Percentiles rank a stretch among this genome's conserved stretches.
phyloP scores from a whole-genome alignment of 2,113 vertebrate genomes.

The Equus quagga region DNA sequence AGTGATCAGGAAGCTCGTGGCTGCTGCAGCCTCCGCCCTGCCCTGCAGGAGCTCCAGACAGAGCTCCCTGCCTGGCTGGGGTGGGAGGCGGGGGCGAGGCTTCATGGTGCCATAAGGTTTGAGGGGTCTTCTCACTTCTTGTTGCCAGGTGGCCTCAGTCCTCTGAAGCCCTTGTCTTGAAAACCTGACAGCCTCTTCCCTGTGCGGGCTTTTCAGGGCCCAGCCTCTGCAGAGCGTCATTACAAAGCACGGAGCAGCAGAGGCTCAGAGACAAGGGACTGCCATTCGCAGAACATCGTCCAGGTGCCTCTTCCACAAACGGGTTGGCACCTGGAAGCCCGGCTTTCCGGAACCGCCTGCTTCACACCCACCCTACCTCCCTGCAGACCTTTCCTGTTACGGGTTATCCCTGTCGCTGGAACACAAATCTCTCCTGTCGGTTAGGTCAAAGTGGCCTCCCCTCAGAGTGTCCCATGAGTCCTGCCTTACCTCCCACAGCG shows the following conservation, averaged over 20 bases:
- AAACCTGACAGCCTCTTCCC: background rate
- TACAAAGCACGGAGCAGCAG: background rate
- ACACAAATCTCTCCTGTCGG: background rate
- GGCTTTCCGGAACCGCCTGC: background rate
- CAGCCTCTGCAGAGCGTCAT: accelerated
- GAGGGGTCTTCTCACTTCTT: background rate
- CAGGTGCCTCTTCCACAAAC: accelerated
- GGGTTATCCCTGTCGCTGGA: background rate
- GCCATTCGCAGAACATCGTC: background rate
- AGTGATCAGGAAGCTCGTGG: conserved; percentile 65
- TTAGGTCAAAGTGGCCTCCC: background rate
- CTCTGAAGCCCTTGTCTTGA: background rate
- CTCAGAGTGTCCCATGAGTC: background rate
- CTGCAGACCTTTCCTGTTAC: accelerated
- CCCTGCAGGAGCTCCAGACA: conserved; percentile 43
- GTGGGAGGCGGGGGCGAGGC: background rate
- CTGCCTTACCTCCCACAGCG: background rate
- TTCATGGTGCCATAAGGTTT: accelerated
- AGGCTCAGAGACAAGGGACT: background rate
- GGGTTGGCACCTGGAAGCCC: background rate
- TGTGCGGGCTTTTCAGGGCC: background rate
- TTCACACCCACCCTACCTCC: background rate
- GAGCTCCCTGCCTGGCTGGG: accelerated
- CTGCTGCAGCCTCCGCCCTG: background rate
- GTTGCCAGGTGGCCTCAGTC: background rate